Evolutionary conservation across 2,797 vertebrate genomes (phyloP), one percentile per base, ranked within the genome.

Genomic region (Mormyrops attenuatus): DNA sequence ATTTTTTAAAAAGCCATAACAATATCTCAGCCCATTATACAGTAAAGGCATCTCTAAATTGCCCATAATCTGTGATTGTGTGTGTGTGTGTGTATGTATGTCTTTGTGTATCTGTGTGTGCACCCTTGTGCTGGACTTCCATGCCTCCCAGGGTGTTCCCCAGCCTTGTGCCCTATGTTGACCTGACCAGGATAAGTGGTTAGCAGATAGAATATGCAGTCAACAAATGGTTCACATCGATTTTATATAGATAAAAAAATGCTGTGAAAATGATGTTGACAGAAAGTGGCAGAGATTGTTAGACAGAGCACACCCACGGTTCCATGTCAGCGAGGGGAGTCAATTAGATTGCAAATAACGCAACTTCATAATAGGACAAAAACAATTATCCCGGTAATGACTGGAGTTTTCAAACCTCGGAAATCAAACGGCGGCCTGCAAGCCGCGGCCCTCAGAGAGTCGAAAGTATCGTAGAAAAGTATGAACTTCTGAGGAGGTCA

Each of bases 291-390:
- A 15, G 49, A 6, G 34, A 80, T 50, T 88, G 88, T 89, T 85
- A 63, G 22, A 88, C 84, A 87, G 82, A 86, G 85, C 55, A 55
- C 89, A 84, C 85, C 82, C 34, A 55, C 20, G 15, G 60, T 77
- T 50, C 88, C 90, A 88, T 89, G 89, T 90, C 88, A 89, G 91
- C 60, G 44, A 89, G 88, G 60, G 20, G 88, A 89, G 88, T 86
- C 88, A 88, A 91, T 91, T 92, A 91, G 60, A 38, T 49, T 60
- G 60, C 69, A 88, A 87, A 89, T 91, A 91, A 92, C 89, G 89
- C 80, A 84, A 89, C 90, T 87, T 90, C 69, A 90, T 87, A 89
- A 89, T 89, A 73, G 88, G 86, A 85, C 84, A 41, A 55, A 87
- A 87, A 91, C 88, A 84, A 88, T 73, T 88, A 88, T 87, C 52